These are phyloP conservation scores for Axea sp. DNA, from an alignment of 2,888 invertebrate genomes.

Conservation along the genomic window DNA sequence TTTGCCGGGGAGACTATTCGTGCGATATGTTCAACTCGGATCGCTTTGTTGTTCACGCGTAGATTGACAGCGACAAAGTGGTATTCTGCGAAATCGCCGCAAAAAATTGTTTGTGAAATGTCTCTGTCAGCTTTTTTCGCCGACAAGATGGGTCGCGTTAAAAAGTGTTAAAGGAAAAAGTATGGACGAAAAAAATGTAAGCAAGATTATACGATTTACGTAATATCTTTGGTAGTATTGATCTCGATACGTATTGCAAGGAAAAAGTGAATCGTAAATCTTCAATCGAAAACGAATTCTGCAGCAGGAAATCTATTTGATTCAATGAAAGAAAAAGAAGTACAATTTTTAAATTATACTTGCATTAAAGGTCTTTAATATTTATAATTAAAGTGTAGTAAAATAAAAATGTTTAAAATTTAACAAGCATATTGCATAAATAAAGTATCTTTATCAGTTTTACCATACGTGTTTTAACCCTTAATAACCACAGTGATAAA, in stretches of 20 bases:
- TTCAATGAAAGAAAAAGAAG: too few relatives aligned
- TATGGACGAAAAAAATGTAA: slow-evolving; percentile 1
- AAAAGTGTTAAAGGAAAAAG: background rate
- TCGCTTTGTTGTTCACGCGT: slow-evolving; percentile 50
- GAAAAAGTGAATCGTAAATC: too few relatives aligned
- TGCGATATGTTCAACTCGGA: slow-evolving; percentile 22
- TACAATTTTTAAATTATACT: too few relatives aligned
- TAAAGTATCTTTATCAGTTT: background rate
- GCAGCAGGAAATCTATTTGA: too few relatives aligned
- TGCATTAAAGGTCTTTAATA: too few relatives aligned
- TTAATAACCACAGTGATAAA: background rate
- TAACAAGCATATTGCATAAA: too few relatives aligned
- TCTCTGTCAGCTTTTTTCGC: slow-evolving; percentile 9
- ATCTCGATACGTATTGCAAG: too few relatives aligned
- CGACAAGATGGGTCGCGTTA: slow-evolving; percentile 2
- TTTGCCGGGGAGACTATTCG: too few relatives aligned
- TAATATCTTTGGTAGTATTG: too few relatives aligned
- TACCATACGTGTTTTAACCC: background rate
- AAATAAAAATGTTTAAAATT: too few relatives aligned
- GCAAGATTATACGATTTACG: slow-evolving; percentile 17
- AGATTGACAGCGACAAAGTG: slow-evolving; percentile 52
- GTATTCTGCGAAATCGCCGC: slow-evolving; percentile 26
- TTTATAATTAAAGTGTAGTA: too few relatives aligned
- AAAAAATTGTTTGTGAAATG: slow-evolving; percentile 40
- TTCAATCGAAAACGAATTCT: too few relatives aligned